These are phyloP conservation scores for Dryococelus australis DNA, from an alignment of 2,888 invertebrate species.

Conservation along the genomic window DNA sequence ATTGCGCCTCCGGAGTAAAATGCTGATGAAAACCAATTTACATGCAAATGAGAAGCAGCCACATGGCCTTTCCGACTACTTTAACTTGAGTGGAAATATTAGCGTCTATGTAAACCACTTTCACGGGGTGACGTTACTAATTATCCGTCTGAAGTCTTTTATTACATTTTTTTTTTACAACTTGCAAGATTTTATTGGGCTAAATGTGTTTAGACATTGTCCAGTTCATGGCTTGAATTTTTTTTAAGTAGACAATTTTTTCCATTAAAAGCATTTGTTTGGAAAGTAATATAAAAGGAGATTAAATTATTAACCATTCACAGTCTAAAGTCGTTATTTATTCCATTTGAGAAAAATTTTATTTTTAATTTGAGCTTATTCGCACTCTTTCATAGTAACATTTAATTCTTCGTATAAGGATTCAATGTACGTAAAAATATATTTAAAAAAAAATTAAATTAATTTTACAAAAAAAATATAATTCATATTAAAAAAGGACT, in stretches of 20 bases:
- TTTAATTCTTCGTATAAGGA: no score
- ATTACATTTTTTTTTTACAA: not conserved
- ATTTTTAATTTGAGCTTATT: no score
- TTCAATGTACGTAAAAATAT: no score
- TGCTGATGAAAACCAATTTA: not conserved
- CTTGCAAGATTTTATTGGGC: not conserved
- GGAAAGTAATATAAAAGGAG: not conserved
- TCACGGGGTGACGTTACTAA: not conserved
- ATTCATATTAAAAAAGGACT: no score
- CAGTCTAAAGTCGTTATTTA: no score
- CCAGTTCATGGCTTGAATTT: not conserved
- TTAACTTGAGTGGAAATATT: not conserved
- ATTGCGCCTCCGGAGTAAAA: slow-evolving; percentile 1
- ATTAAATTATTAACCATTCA: no score
- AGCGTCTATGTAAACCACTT: not conserved
- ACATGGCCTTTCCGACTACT: no score
- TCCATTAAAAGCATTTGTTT: not conserved
- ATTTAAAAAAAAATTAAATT: no score
- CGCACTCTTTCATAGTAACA: no score
- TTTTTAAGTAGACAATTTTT: not conserved
- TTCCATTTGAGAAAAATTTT: no score
- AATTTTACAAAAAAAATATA: no score
- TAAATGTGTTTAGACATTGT: not conserved
- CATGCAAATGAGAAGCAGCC: not conserved
- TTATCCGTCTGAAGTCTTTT: not conserved